These are phyloP conservation scores for Rhinolophus sinicus DNA, from an alignment of 2,113 vertebrate species.

Conservation along the genomic window DNA sequence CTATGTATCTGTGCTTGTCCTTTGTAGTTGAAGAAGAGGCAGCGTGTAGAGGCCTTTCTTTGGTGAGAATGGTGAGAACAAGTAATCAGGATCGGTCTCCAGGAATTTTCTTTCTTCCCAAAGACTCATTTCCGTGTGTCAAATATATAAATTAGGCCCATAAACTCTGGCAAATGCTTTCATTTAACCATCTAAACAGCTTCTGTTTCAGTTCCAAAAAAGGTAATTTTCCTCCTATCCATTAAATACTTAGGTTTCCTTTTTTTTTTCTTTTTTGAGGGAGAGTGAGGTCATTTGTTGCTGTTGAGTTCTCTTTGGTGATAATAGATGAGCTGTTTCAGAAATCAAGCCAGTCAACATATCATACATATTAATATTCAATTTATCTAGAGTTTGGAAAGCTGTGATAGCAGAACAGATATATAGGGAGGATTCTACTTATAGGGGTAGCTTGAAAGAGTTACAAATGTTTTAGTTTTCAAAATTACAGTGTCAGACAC, in stretches of 20 bases:
- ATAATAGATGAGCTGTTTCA: slow-evolving; percentile 35
- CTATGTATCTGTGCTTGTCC: background rate
- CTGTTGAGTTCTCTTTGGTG: slow-evolving; percentile 18
- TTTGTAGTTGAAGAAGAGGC: background rate
- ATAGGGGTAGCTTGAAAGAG: slow-evolving; percentile 8
- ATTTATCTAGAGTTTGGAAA: slow-evolving; percentile 9
- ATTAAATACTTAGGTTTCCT: slow-evolving; percentile 29
- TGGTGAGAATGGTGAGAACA: background rate
- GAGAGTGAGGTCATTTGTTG: background rate
- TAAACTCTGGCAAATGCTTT: slow-evolving; percentile 44
- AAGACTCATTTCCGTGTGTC: slow-evolving; percentile 46
- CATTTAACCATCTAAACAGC: slow-evolving; percentile 45
- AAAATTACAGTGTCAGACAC: background rate
- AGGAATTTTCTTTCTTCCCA: slow-evolving; percentile 38
- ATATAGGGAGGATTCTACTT: background rate
- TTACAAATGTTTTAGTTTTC: slow-evolving; percentile 9
- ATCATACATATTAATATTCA: background rate
- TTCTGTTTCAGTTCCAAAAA: slow-evolving; percentile 61
- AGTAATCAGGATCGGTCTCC: slow-evolving; percentile 24
- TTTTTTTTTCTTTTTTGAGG: background rate
- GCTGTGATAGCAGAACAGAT: background rate
- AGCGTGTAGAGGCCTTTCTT: background rate
- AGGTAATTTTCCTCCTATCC: background rate
- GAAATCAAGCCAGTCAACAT: background rate
- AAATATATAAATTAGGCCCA: slow-evolving; percentile 31